Conservation (phyloP, 1,140 invertebrate genomes). For the Drepana arcuata region DNA sequence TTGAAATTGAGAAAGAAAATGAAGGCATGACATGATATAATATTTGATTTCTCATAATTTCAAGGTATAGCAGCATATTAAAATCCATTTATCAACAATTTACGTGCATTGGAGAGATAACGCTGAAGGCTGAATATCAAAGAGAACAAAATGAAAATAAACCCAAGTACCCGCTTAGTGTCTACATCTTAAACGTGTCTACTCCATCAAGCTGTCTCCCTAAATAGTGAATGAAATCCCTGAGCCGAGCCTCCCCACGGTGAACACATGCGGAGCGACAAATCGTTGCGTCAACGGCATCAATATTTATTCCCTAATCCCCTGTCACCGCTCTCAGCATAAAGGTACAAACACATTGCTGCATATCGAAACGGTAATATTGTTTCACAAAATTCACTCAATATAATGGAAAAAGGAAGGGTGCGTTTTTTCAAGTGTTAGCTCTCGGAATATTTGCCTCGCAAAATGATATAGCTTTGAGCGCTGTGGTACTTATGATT, state of each 20-base stretch:
- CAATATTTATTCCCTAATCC: slow-evolving; percentile 5
- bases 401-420: not conserved
- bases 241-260: not conserved
- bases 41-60: too few species aligned
- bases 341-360: not conserved
- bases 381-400: too few species aligned
- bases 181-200: too few species aligned
- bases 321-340: slow-evolving; percentile 3
- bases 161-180: too few species aligned
- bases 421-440: not conserved
- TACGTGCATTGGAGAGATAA: too few species aligned
- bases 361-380: too few species aligned
- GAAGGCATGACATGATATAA: too few species aligned
- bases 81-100: too few species aligned
- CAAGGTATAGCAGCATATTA: too few species aligned
- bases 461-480: not conserved
- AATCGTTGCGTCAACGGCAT: slow-evolving; percentile 3
- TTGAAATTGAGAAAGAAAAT: too few species aligned
- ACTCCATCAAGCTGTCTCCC: slow-evolving; percentile 4
- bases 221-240: not conserved
- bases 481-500: not conserved
- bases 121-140: not conserved
- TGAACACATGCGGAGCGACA: slow-evolving; percentile 1
- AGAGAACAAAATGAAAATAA: not conserved
- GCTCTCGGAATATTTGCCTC: not conserved